Conservation (phyloP, 1,140 invertebrate genomes). For the Drosophila parvula region DNA sequence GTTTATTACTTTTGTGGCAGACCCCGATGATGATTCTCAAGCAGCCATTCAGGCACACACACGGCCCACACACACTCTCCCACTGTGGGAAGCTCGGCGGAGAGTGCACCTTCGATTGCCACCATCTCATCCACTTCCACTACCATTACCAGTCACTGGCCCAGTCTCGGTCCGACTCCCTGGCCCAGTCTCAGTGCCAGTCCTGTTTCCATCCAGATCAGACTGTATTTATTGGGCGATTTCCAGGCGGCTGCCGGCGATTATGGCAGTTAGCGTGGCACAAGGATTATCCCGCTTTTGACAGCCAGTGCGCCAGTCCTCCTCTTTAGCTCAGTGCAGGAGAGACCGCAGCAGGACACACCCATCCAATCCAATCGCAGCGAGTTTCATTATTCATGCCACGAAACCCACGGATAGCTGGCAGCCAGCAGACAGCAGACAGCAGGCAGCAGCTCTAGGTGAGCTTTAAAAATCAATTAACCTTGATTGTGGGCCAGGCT, state of each 20-base stretch:
- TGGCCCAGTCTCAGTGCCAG: background rate
- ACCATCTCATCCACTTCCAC: background rate
- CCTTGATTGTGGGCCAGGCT: constrained; percentile 76
- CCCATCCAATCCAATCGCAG: constrained; percentile 44
- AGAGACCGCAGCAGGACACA: constrained; percentile 3
- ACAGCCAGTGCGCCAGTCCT: constrained; percentile 51
- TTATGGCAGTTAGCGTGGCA: constrained; percentile 77
- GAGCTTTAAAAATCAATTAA: constrained; percentile 83
- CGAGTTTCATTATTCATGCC: constrained; percentile 75
- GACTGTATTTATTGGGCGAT: constrained; percentile 53
- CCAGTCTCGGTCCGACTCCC: background rate
- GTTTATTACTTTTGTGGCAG: constrained; percentile 81
- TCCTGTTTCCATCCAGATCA: constrained; percentile 7
- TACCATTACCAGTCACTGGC: constrained; percentile 10
- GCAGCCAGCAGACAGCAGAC: constrained; percentile 23
- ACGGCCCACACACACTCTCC: background rate
- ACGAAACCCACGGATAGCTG: constrained; percentile 18
- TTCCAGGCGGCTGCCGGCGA: constrained; percentile 52
- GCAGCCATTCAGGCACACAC: constrained; percentile 42
- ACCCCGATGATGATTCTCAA: constrained; percentile 71
- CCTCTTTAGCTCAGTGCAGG: background rate
- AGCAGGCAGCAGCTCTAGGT: constrained; percentile 12
- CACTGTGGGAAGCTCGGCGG: constrained; percentile 13
- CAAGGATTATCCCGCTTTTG: constrained; percentile 73
- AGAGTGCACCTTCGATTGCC: constrained; percentile 76